Evolutionary conservation across 2,113 vertebrate species (phyloP).

Genomic region (Pristiophorus japonicus): DNA sequence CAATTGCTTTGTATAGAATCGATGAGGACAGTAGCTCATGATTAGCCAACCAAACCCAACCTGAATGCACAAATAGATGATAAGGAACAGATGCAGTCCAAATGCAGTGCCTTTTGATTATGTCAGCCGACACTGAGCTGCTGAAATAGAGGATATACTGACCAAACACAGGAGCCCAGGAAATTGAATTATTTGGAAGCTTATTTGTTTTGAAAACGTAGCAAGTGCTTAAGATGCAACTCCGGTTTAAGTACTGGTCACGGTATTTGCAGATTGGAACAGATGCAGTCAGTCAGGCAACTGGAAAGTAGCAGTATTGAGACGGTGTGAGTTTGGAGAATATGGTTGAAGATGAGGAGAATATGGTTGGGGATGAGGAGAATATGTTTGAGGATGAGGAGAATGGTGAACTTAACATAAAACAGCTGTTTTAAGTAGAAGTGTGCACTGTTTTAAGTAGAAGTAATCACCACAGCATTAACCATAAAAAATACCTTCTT

Average conservation of each 20-base stretch:
- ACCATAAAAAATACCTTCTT: not conserved
- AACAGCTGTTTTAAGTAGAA: not conserved
- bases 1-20: not conserved
- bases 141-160: not conserved
- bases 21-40: not conserved
- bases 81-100: not conserved
- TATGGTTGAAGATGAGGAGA: not conserved
- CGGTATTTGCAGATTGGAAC: not conserved
- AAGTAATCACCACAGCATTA: too few species aligned
- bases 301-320: not conserved
- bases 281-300: not conserved
- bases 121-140: not conserved
- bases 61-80: not conserved
- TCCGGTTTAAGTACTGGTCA: not conserved
- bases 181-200: not conserved
- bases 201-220: not conserved
- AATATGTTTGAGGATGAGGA: not conserved
- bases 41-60: not conserved
- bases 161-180: not conserved
- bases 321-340: not conserved
- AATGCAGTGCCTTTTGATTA: constrained; percentile 12
- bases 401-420: not conserved
- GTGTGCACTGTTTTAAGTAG: too few species aligned
- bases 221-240: not conserved
- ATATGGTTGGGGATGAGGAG: too few species aligned